These are phyloP conservation scores for Copsychus sechellarum DNA, from an alignment of 2,113 vertebrate genomes.

Conservation along the genomic window DNA sequence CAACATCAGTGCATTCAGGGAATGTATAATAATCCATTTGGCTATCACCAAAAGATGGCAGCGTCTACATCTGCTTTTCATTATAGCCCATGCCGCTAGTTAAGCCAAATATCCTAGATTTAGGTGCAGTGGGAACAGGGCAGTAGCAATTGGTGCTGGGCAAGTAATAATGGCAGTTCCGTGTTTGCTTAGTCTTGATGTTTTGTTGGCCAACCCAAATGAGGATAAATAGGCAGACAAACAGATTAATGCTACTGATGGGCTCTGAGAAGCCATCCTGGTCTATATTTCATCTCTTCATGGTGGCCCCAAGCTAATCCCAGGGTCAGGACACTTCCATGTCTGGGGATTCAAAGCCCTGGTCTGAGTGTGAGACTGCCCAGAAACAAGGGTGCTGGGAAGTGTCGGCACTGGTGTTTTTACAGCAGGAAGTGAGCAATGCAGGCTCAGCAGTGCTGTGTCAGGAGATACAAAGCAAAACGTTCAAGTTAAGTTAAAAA, in stretches of 20 bases:
- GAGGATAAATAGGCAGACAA: conserved; percentile 23
- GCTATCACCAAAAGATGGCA: conserved; percentile 57
- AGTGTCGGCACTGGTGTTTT: background rate
- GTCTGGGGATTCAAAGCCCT: background rate
- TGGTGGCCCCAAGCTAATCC: background rate
- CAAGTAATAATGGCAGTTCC: background rate
- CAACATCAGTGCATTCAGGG: background rate
- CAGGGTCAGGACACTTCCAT: background rate
- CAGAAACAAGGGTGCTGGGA: background rate
- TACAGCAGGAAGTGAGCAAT: background rate
- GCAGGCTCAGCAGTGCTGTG: background rate
- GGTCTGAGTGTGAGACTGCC: background rate
- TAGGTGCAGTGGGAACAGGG: background rate
- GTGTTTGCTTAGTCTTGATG: background rate
- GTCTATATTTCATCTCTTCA: background rate
- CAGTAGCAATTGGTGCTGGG: background rate
- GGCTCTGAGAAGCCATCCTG: background rate
- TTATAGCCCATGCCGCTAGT: background rate
- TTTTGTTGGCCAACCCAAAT: background rate
- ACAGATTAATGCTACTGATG: background rate
- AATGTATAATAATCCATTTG: background rate
- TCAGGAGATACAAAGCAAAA: background rate
- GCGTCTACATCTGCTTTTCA: conserved; percentile 39
- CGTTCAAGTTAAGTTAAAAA: background rate
- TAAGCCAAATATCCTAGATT: background rate